phyloP scores from a whole-genome alignment of 1,140 invertebrate genomes.

The Andricus grossulariae region DNA sequence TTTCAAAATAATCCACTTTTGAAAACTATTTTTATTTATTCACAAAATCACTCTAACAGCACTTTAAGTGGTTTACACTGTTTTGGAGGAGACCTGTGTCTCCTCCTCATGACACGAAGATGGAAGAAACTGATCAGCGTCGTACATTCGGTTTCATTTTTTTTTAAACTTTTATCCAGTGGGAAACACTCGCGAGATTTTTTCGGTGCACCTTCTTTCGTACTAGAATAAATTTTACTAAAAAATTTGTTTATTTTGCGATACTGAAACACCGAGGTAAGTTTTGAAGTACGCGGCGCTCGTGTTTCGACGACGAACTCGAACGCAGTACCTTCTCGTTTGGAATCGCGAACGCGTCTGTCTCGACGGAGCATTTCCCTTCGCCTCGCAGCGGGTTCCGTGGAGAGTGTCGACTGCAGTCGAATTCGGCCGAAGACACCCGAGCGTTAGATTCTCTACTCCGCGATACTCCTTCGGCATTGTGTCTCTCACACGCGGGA shows the following conservation, averaged over 20 bases:
- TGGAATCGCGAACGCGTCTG: constrained; percentile 73
- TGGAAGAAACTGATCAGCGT: constrained; percentile 5
- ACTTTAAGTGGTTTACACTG: not conserved
- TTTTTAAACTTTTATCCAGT: constrained; percentile 4
- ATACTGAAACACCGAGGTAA: not conserved
- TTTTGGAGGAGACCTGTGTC: not conserved
- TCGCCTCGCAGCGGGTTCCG: constrained; percentile 63
- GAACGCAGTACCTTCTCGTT: constrained; percentile 52
- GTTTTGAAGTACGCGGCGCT: constrained; percentile 3
- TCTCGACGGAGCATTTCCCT: constrained; percentile 58
- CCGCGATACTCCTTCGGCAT: constrained; percentile 40
- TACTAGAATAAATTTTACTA: not conserved
- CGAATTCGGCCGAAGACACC: constrained; percentile 52
- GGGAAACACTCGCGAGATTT: not conserved
- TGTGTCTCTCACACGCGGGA: constrained; percentile 51
- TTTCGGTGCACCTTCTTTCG: not conserved
- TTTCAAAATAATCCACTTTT: constrained; percentile 10
- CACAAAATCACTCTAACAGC: not conserved
- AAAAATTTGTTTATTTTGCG: not conserved
- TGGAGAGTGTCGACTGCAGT: constrained; percentile 49
- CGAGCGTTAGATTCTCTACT: constrained; percentile 48
- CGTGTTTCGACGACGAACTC: not conserved
- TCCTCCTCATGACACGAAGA: constrained; percentile 12
- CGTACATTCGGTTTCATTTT: constrained; percentile 16
- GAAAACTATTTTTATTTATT: not conserved